Percentiles rank a stretch among this genome's conserved stretches.
Conservation (phyloP, 2,888 invertebrate genomes). For the Cosmorhoe ocellata region DNA sequence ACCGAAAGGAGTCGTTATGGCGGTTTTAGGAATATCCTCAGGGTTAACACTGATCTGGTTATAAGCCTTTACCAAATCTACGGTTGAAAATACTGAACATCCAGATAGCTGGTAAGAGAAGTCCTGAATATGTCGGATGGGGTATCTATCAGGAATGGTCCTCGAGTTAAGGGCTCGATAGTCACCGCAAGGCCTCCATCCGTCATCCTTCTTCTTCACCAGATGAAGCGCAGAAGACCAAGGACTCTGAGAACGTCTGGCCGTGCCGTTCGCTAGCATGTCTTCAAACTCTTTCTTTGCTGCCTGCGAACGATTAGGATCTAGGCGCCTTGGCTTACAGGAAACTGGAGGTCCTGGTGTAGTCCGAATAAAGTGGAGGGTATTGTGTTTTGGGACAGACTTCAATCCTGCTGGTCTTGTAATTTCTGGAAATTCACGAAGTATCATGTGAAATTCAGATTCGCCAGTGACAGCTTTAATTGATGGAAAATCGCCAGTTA, state of each 20-base stretch:
- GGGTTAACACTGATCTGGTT: too few species aligned
- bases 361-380: background rate
- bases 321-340: background rate
- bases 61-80: background rate
- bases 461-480: background rate
- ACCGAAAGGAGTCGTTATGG: too few species aligned
- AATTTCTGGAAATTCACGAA: background rate
- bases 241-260: background rate
- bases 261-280: background rate
- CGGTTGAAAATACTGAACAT: background rate
- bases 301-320: background rate
- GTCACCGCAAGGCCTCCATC: too few species aligned
- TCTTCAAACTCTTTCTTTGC: too few species aligned
- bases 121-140: background rate
- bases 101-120: background rate
- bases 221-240: background rate
- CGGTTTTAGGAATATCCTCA: slow-evolving; percentile 1
- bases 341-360: background rate
- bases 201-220: too few species aligned
- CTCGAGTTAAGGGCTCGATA: background rate
- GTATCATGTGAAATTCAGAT: background rate
- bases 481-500: background rate
- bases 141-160: background rate
- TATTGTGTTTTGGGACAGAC: background rate
- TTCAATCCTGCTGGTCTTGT: background rate